Evolutionary conservation across 2,113 vertebrate species (phyloP), one percentile per base, ranked within the genome.

Genomic region (Cromileptes altivelis): DNA sequence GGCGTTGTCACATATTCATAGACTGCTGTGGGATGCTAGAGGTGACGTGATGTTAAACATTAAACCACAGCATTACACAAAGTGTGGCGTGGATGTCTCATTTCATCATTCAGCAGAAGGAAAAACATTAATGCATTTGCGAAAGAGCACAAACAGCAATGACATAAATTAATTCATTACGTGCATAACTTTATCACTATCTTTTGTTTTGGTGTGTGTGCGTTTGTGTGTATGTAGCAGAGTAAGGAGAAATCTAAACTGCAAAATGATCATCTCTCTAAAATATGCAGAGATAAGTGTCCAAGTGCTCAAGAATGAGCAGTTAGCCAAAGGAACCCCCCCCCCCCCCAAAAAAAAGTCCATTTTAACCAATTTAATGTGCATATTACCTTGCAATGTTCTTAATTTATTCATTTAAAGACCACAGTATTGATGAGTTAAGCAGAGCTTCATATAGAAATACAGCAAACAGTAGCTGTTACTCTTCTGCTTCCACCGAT

Each of bases 41-140:
- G 23, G 50, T 70, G 47, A 64, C 45, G 13, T 62, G 49, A 45
- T 82, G 77, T 65, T 55, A 56, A 78, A 81, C 25, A 27, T 65
- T 52, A 70, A 82, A 64, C 53, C 30, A 4, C 62, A 15, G 45
- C 56, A 61, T 56, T 33, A 15, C 9, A 50, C 49, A 37, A 52
- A 68, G 23, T 27, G 30, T 21, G 19, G 55, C 19, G 62, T 42
- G 45, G 55, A 57, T 63, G 50, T 70, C 19, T 53, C 14, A 21
- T 81, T 77, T 62, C 25, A 82, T 72, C 53, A 50, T 30, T 69
- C 70, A 55, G n/a, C 53, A 8, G 60, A 62, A 17, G 63, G 21
- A 60, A 61, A 63, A 19, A 17, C 14, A 53, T 50, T 45, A 25
- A 8, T 55, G 50, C 61, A 60, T 53, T 68, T 58, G 53, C 18